Base-by-base conservation (phyloP, 2,113 vertebrate genomes). In the Cololabis saira region DNA sequence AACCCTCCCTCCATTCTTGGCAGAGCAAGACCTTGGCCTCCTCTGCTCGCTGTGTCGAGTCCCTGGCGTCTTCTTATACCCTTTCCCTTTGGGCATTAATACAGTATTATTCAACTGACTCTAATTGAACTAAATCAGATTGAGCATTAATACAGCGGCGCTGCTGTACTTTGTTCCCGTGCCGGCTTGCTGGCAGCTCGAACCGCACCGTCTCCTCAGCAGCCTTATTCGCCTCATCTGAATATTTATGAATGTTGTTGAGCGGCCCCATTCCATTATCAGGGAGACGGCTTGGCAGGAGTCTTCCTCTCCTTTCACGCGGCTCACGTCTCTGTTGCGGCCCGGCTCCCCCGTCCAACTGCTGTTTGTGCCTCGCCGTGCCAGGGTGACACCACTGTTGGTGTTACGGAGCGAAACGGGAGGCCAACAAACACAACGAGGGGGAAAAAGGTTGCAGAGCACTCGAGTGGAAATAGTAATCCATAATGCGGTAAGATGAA, bases 241-340 rank as follows among this genome's bases (percentile, higher is more conserved):
- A 90, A 90, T 90, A 87, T 92, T 86, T 90, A 89, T 89, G 82
- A 91, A 84, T 64, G 83, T 63, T 87, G 87, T 78, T 71, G 62
- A 77, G 73, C 58, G 54, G 82, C 83, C 82, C 76, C 82, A 82
- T 90, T 89, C 83, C 86, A 90, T 89, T 88, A 89, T 74, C 70
- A 33, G 53, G 58, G 67, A 83, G 80, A 80, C 65, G 79, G 87
- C 70, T 72, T 85, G 75, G 74, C 72, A 47, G 49, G 67, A 60
- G 77, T 44, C 60, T 75, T 74, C 72, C 61, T 30, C 66, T 78
- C 72, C 79, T 76, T 82, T 87, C 79, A 80, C 75, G 76, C 71
- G 5, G 57, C 78, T 81, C 81, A 67, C 27, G 61, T 78, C 65
- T 50, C 52, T 80, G 44, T 71, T 55, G 37, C 42, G 76, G 71